Evolutionary conservation across 2,113 vertebrate species (phyloP), one percentile per base, ranked within the genome.

Genomic region (Uria aalge): DNA sequence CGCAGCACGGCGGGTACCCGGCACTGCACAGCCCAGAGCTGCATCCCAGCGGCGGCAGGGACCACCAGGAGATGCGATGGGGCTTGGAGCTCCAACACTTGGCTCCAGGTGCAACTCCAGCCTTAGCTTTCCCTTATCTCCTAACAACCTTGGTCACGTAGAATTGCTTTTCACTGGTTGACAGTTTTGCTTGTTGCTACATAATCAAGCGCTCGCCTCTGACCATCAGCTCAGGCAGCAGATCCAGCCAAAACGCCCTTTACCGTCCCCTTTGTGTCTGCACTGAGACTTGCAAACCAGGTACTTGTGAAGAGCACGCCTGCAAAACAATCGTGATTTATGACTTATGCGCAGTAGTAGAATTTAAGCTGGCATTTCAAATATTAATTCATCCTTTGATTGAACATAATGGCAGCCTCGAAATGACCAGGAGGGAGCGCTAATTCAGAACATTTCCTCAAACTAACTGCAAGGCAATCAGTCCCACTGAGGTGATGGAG

Each of bases 131-230:
- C 22, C 72, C 36, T 12, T 12, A 0, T 15, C 24, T 68, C 40
- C 56, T 11, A 5, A 32, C 76, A 73, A 10, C n/a, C 12, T 41
- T 1, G 0, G 6, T 8, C 68, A 64, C 2, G 0, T 0, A 12
- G 22, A 60, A 48, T 9, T 36, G 7, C 41, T 43, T 64, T 48
- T 47, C 20, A 52, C 15, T 2, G 1, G 17, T 1, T 11, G 9
- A 22, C n/a, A 69, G 22, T 12, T 80, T 41, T 0, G 5, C 36
- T 9, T 26, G 32, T 29, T 8, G 2, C 74, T 34, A 0, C 1
- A 1, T 12, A 38, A 50, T 11, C 8, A 12, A 29, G 17, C 23
- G 12, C 29, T 67, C 16, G 2, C 52, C 24, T 43, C 66, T 43
- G 22, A 55, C 17, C 19, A 55, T 20, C 63, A 69, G 43, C 50